Conservation (phyloP, 30 jellyfish, hydroid and myxozoan species). For the Thelohanellus kitauei region DNA sequence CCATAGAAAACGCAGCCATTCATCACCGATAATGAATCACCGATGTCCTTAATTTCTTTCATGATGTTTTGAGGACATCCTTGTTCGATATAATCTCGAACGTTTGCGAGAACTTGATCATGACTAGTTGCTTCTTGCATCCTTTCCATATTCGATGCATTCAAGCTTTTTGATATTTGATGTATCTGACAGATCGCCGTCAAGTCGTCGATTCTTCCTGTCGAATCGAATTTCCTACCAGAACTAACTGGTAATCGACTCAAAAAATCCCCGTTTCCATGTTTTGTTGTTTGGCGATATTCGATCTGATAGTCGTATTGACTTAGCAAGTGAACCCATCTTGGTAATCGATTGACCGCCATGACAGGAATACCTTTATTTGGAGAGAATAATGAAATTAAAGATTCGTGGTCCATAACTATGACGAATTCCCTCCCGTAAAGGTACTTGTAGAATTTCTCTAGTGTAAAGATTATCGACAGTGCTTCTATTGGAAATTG, state of each 20-base stretch:
- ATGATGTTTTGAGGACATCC: no score
- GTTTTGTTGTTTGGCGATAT: slow-evolving; percentile 8
- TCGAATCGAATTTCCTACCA: slow-evolving; percentile 4
- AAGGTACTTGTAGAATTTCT: slow-evolving; percentile 5
- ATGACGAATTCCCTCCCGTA: slow-evolving; percentile 9
- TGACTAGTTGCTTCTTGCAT: no score
- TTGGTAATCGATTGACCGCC: slow-evolving; percentile 6
- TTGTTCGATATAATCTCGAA: no score
- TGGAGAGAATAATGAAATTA: slow-evolving; percentile 8
- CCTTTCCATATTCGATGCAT: no score
- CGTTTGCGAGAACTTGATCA: no score
- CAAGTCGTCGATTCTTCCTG: not conserved
- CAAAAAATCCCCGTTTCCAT: slow-evolving; percentile 12
- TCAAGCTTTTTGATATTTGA: slow-evolving; percentile 1
- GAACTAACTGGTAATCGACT: no score
- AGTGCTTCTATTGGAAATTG: slow-evolving; percentile 9
- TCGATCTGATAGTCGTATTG: slow-evolving; percentile 5
- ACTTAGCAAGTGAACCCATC: slow-evolving; percentile 13
- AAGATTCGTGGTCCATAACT: slow-evolving; percentile 9
- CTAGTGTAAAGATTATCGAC: slow-evolving; percentile 2
- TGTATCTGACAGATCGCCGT: not conserved
- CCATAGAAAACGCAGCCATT: slow-evolving; percentile 8
- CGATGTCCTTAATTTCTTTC: no score
- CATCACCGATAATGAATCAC: not conserved
- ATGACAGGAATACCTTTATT: slow-evolving; percentile 2